phyloP scores from a whole-genome alignment of 1,140 invertebrate species.

The Steinernema feltiae region DNA sequence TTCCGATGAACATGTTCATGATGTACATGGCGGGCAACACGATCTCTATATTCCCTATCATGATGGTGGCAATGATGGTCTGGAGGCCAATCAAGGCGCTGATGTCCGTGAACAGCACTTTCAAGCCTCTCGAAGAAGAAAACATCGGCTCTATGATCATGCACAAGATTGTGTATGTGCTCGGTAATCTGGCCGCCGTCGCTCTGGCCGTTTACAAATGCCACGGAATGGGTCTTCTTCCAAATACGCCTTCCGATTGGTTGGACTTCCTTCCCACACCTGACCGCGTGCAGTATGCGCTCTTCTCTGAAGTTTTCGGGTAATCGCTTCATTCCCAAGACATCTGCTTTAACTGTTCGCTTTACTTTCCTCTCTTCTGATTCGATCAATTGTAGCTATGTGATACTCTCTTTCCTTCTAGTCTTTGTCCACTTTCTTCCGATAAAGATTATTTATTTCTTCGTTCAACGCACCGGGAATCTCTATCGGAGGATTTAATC shows the following conservation, averaged over 20 bases:
- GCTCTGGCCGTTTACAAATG: slow-evolving; percentile 92
- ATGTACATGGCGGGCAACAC: slow-evolving; percentile 99
- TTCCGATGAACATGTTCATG: slow-evolving; percentile 98
- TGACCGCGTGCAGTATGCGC: slow-evolving; percentile 11
- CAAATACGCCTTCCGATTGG: slow-evolving; percentile 96
- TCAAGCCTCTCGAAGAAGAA: slow-evolving; percentile 33
- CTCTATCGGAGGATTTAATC: too few relatives aligned
- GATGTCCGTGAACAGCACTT: slow-evolving; percentile 74
- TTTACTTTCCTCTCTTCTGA: too few relatives aligned
- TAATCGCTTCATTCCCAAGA: too few relatives aligned
- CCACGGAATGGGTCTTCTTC: slow-evolving; percentile 93
- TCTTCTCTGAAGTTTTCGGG: background rate
- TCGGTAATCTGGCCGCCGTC: slow-evolving; percentile 89
- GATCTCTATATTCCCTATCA: slow-evolving; percentile 97
- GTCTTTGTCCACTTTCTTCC: too few relatives aligned
- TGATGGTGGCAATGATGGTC: slow-evolving; percentile 99
- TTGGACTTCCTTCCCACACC: slow-evolving; percentile 75
- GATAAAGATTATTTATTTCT: too few relatives aligned
- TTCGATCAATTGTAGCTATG: too few relatives aligned
- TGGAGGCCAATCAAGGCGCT: slow-evolving; percentile 88
- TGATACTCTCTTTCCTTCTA: too few relatives aligned
- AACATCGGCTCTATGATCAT: slow-evolving; percentile 45
- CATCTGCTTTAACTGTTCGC: too few relatives aligned
- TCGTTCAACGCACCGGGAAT: too few relatives aligned
- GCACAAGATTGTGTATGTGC: slow-evolving; percentile 87